Evolutionary conservation across 2,888 invertebrate genomes (phyloP), one percentile per base, ranked within the genome.

Genomic region (Perizoma affinitatum): DNA sequence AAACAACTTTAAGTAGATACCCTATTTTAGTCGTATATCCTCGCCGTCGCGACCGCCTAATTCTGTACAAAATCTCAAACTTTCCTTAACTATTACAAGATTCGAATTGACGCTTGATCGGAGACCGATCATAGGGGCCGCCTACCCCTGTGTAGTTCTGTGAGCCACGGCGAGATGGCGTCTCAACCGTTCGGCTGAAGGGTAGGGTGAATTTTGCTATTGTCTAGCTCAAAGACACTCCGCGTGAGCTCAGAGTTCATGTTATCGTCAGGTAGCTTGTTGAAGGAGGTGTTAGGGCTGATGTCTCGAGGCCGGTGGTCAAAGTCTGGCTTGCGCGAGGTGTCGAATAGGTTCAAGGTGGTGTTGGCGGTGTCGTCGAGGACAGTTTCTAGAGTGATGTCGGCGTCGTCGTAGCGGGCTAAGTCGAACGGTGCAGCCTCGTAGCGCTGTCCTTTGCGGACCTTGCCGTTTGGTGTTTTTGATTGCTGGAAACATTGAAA

Each of bases 151-250:
- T 89, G 82, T 88, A 83, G 66, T 89, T 83, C 83, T 79, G 64
- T 53, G 58, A 55, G 59, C 53, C 45, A 53, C 42, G 50, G 59
- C 43, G 50, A 54, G 22, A 6, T 50, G 40, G 35, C 44, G 35
- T 38, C 71, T 92, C 91, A 92, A 86, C 91, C 91, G 79, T 92
- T 92, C 11, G 91, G 91, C 67, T 90, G 90, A 0, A 91, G 82
- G 61, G 88, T 89, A 72, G 88, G 90, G 59, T 80, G 86, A 71
- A 84, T 77, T 82, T 84, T 85, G 84, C 88, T 87, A 84, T 83
- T 83, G 78, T 86, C 88, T 59, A 80, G 65, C 61, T 77, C 73
- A 67, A 85, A 78, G 35, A 75, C 68, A 59, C 82, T 79, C 54
- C 83, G 72, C 3, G 82, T 84, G n/a, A 87, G 69, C 56, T 90